Evolutionary conservation across 2,888 invertebrate species (phyloP).

Genomic region (Cheilosia impressa): DNA sequence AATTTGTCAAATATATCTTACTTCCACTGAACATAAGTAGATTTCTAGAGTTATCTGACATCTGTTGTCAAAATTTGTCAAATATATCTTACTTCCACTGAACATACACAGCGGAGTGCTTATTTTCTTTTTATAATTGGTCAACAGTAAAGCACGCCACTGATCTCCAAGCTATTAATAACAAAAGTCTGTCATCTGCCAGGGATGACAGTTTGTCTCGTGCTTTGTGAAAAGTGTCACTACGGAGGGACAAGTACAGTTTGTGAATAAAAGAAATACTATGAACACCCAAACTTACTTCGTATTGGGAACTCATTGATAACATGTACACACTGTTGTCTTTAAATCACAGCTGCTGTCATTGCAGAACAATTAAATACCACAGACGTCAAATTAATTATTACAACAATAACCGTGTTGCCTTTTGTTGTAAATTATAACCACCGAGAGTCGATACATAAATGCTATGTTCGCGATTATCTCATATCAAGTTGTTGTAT

Average conservation of each 20-base stretch:
- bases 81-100: no score
- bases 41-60: no score
- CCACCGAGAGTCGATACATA: background rate
- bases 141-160: background rate
- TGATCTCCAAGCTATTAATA: background rate
- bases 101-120: no score
- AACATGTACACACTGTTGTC: constrained; percentile 29
- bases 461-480: constrained; percentile 5
- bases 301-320: constrained; percentile 27
- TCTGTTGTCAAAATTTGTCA: no score
- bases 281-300: constrained; percentile 38
- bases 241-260: background rate
- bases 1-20: no score
- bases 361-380: constrained; percentile 41
- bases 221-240: constrained; percentile 1
- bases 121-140: no score
- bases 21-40: no score
- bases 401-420: constrained; percentile 14
- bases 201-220: background rate
- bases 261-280: background rate
- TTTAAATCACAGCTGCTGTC: constrained; percentile 52
- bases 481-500: background rate
- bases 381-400: constrained; percentile 31
- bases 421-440: constrained; percentile 3
- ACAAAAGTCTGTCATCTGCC: background rate